Percentiles rank a stretch among this genome's conserved stretches.
Evolutionary conservation across 2,888 invertebrate species (phyloP).

Genomic region (Nemotelus pantherinus): DNA sequence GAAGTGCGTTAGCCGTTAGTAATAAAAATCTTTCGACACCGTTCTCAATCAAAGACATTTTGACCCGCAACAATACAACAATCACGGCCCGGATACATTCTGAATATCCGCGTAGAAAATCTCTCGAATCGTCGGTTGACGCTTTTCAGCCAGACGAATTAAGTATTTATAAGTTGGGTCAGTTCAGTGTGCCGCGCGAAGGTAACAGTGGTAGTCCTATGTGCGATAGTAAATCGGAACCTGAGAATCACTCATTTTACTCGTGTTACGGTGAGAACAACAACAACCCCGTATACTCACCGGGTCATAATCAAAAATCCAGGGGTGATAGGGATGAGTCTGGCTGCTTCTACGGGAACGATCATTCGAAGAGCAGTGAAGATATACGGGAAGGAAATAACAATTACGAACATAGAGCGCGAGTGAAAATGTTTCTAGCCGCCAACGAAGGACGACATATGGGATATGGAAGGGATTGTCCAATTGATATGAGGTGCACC

Average conservation of each 20-base stretch:
- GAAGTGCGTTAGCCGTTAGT: slow-evolving; percentile 48
- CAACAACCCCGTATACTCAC: slow-evolving; percentile 32
- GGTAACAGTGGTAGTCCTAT: slow-evolving; percentile 52
- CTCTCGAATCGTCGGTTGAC: slow-evolving; percentile 50
- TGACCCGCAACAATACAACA: slow-evolving; percentile 65
- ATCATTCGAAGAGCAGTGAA: background rate
- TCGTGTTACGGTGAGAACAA: slow-evolving; percentile 45
- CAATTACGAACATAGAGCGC: slow-evolving; percentile 35
- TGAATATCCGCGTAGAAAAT: slow-evolving; percentile 56
- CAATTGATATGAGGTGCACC: slow-evolving; percentile 64
- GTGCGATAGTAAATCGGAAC: slow-evolving; percentile 53
- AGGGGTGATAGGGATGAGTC: slow-evolving; percentile 6
- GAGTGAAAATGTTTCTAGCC: slow-evolving; percentile 47
- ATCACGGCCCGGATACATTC: slow-evolving; percentile 53
- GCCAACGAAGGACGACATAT: slow-evolving; percentile 44
- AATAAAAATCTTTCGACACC: slow-evolving; percentile 68
- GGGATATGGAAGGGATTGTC: slow-evolving; percentile 54
- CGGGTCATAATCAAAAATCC: slow-evolving; percentile 34
- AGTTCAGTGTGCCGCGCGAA: slow-evolving; percentile 51
- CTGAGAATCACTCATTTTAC: slow-evolving; percentile 46
- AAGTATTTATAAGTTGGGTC: slow-evolving; percentile 45
- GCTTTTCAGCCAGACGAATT: slow-evolving; percentile 51
- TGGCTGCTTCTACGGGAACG: slow-evolving; percentile 6
- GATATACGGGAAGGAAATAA: background rate
- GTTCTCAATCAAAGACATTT: slow-evolving; percentile 78